phyloP scores from a whole-genome alignment of 2,797 vertebrate species.

The Sebastes variabilis region DNA sequence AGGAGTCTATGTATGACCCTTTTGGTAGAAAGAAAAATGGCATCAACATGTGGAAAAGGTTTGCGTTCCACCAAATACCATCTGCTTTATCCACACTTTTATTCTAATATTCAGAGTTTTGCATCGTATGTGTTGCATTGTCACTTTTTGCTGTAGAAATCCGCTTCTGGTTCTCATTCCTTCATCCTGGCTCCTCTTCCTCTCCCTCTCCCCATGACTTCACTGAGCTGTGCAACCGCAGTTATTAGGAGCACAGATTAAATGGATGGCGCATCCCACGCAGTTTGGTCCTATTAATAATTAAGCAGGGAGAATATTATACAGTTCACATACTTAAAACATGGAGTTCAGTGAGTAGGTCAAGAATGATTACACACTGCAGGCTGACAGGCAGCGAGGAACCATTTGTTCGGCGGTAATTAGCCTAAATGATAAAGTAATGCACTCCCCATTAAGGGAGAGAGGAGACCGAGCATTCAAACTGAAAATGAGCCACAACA shows the following conservation, averaged over 20 bases:
- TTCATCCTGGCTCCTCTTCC: constrained; percentile 3
- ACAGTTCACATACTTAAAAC: constrained; percentile 93
- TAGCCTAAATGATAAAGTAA: constrained; percentile 92
- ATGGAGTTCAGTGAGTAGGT: constrained; percentile 91
- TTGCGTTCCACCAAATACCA: not conserved
- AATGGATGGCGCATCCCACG: constrained; percentile 71
- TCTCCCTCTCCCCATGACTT: not conserved
- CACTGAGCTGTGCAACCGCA: constrained; percentile 25
- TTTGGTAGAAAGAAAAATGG: not conserved
- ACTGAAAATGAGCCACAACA: constrained; percentile 32
- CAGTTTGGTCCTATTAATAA: constrained; percentile 88
- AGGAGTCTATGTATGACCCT: not conserved
- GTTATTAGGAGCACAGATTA: constrained; percentile 69
- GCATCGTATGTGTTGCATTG: not conserved
- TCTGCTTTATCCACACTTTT: not conserved
- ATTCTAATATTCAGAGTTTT: not conserved
- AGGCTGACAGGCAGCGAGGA: constrained; percentile 88
- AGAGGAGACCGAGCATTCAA: constrained; percentile 45
- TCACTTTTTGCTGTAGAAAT: not conserved
- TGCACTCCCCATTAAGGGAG: constrained; percentile 72
- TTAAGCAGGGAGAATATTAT: constrained; percentile 86
- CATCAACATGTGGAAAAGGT: not conserved
- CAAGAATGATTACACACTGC: constrained; percentile 94
- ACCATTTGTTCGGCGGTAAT: constrained; percentile 94
- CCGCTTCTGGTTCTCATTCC: not conserved